phyloP scores from a whole-genome alignment of 2,888 invertebrate species.

The Axea sp. region DNA sequence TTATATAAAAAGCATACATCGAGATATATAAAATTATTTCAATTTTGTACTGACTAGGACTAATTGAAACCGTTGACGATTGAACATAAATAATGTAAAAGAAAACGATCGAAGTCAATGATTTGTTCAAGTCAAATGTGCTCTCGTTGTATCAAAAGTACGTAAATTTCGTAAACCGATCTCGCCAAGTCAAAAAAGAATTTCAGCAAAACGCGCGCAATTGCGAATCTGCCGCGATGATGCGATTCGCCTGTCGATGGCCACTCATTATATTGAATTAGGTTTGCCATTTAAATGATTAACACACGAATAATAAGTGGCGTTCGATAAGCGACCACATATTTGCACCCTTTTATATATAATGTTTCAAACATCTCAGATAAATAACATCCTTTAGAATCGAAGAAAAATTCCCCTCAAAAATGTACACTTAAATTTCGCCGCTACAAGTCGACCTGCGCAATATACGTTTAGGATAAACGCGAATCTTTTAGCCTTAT shows the following conservation, averaged over 20 bases:
- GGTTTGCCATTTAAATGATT: too few relatives aligned
- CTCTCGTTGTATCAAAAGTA: conserved; percentile 50
- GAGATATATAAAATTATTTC: background rate
- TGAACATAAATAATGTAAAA: too few relatives aligned
- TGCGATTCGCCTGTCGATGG: too few relatives aligned
- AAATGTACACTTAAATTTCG: conserved; percentile 39
- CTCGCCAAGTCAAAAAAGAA: conserved; percentile 14
- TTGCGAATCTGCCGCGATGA: conserved; percentile 31
- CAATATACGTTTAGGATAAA: too few relatives aligned
- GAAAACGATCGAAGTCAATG: conserved; percentile 2
- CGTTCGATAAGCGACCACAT: background rate
- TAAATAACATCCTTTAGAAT: conserved; percentile 31
- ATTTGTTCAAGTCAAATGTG: conserved; percentile 13
- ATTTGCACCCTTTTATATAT: conserved; percentile 6
- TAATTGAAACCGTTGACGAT: background rate
- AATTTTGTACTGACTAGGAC: background rate
- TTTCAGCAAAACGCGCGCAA: conserved; percentile 30
- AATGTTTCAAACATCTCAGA: conserved; percentile 22
- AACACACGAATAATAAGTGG: too few relatives aligned
- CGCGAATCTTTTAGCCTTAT: too few relatives aligned
- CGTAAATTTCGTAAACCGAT: conserved; percentile 28
- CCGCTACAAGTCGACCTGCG: background rate
- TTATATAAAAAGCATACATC: background rate
- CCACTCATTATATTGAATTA: too few relatives aligned
- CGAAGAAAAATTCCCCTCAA: conserved; percentile 44